Evolutionary conservation across 2,797 vertebrate genomes (phyloP).

Genomic region (Loriculus beryllinus): DNA sequence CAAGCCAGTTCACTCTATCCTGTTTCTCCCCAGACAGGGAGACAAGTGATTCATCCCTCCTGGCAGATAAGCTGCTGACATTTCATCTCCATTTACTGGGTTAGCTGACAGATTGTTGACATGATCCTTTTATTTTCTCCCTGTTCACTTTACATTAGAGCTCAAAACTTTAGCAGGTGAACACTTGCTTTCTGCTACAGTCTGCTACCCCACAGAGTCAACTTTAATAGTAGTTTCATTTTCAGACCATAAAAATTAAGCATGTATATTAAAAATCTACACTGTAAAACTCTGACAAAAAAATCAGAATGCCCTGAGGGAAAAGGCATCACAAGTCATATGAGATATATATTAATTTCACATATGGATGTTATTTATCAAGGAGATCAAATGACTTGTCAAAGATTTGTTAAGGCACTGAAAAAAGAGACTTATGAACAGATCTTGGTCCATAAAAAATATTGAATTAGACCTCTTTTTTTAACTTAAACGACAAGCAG

Average conservation of each 20-base stretch:
- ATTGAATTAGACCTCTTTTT: background rate
- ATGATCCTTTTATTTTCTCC: background rate
- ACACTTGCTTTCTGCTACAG: background rate
- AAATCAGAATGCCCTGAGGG: background rate
- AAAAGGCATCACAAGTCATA: background rate
- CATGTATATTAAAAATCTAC: background rate
- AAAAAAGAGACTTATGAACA: background rate
- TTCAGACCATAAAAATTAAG: background rate
- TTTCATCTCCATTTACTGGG: slow-evolving; percentile 14
- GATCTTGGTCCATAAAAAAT: background rate
- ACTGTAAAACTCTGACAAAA: background rate
- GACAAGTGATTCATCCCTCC: slow-evolving; percentile 9
- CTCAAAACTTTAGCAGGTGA: background rate
- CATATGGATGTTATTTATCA: background rate
- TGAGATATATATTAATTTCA: background rate
- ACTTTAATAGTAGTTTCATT: background rate
- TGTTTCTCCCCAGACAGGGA: background rate
- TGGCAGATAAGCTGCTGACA: slow-evolving; percentile 14
- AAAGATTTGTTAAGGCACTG: background rate
- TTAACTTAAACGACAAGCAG: background rate
- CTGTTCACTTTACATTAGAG: background rate
- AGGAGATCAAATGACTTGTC: background rate
- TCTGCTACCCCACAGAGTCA: background rate
- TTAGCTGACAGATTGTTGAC: slow-evolving; percentile 29
- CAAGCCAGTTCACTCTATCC: background rate